These are phyloP conservation scores for Peribatodes rhomboidaria DNA, from an alignment of 2,888 invertebrate species.

Conservation along the genomic window DNA sequence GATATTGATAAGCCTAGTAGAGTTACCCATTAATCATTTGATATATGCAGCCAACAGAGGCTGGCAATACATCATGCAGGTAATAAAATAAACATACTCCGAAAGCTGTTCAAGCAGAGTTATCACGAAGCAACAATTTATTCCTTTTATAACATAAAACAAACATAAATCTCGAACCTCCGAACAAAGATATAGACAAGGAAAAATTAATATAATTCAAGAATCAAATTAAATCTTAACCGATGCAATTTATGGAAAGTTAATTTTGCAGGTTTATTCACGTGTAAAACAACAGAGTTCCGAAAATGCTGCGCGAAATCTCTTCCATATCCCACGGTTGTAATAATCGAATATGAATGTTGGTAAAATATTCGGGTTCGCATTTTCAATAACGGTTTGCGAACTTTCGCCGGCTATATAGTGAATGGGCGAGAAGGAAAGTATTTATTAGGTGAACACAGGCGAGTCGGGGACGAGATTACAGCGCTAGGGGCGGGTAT, in stretches of 20 bases:
- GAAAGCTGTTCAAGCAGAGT: conserved; percentile 23
- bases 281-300: conserved; percentile 17
- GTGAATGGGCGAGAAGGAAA: conserved; percentile 70
- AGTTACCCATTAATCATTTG: conserved; percentile 46
- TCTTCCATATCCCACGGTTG: conserved; percentile 44
- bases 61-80: conserved; percentile 34
- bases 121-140: conserved; percentile 16
- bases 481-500: conserved; percentile 60
- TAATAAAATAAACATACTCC: conserved; percentile 35
- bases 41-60: conserved; percentile 37
- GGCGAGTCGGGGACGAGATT: conserved; percentile 72
- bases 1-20: conserved; percentile 49
- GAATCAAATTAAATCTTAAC: not conserved
- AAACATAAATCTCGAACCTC: not conserved
- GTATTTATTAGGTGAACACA: conserved; percentile 83
- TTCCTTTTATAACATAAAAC: conserved; percentile 3
- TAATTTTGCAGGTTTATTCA: conserved; percentile 18
- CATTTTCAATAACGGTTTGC: conserved; percentile 74
- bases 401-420: conserved; percentile 68
- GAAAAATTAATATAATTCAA: not conserved
- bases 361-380: conserved; percentile 67
- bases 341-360: conserved; percentile 52
- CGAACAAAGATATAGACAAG: not conserved
- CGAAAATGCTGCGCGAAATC: conserved; percentile 39
- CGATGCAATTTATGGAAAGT: not conserved